These are phyloP conservation scores for Ictalurus furcatus DNA, from an alignment of 2,113 vertebrate genomes.

Conservation along the genomic window DNA sequence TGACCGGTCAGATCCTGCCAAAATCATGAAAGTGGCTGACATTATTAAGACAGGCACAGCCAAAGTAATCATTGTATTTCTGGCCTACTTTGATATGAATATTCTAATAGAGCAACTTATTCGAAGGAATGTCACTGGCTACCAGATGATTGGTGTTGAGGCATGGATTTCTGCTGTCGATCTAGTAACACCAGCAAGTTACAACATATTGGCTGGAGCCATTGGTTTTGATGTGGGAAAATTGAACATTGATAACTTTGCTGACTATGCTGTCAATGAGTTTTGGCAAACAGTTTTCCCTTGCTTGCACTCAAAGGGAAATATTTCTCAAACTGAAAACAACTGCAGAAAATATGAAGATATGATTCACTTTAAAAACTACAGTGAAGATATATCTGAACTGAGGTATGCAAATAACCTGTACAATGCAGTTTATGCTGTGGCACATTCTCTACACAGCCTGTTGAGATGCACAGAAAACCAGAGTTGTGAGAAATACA, in stretches of 20 bases:
- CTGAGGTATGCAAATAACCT: slow-evolving; percentile 68
- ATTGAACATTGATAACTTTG: slow-evolving; percentile 63
- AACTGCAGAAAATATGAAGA: slow-evolving; percentile 57
- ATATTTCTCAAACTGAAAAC: neutral
- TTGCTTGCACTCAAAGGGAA: slow-evolving; percentile 28
- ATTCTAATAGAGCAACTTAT: slow-evolving; percentile 67
- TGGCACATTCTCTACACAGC: slow-evolving; percentile 69
- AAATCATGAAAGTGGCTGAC: slow-evolving; percentile 66
- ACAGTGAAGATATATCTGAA: slow-evolving; percentile 64
- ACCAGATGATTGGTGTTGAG: slow-evolving; percentile 69
- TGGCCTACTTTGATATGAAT: slow-evolving; percentile 71
- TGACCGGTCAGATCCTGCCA: slow-evolving; percentile 61
- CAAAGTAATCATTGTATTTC: slow-evolving; percentile 70
- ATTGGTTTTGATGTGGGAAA: slow-evolving; percentile 70
- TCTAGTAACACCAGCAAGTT: slow-evolving; percentile 65
- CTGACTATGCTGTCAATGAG: slow-evolving; percentile 59
- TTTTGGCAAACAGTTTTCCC: slow-evolving; percentile 67
- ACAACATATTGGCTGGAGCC: slow-evolving; percentile 64
- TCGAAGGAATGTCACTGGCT: slow-evolving; percentile 67
- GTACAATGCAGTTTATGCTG: slow-evolving; percentile 72
- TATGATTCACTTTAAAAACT: slow-evolving; percentile 55
- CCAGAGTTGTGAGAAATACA: slow-evolving; percentile 58
- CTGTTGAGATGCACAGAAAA: slow-evolving; percentile 58
- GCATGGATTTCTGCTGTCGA: slow-evolving; percentile 72
- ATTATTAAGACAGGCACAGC: slow-evolving; percentile 68